Conservation (phyloP, 2,888 invertebrate species). For the Tipula helvola region DNA sequence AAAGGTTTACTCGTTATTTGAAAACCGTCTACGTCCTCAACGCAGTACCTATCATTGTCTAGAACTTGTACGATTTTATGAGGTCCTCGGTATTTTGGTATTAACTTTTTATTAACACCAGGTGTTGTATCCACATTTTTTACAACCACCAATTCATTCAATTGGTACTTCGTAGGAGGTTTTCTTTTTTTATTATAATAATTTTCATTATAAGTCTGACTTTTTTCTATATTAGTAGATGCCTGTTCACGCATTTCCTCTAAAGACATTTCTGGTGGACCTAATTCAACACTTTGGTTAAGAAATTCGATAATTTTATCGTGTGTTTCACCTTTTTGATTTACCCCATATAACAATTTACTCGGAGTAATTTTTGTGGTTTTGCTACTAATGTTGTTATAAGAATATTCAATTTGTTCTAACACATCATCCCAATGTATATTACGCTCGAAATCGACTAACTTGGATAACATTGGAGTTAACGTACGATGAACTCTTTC, state of each 20-base stretch:
- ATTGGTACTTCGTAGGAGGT: neutral
- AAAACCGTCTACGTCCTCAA: too few relatives aligned
- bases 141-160: neutral
- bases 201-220: neutral
- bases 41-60: too few relatives aligned
- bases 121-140: too few relatives aligned
- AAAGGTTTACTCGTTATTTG: too few relatives aligned
- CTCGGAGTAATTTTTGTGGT: constrained; percentile 20
- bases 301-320: constrained; percentile 17
- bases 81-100: too few relatives aligned
- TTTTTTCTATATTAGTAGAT: neutral
- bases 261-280: constrained; percentile 12
- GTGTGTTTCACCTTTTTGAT: constrained; percentile 19
- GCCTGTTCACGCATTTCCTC: constrained; percentile 11
- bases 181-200: neutral
- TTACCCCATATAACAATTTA: constrained; percentile 20
- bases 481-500: too few relatives aligned
- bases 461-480: too few relatives aligned
- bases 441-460: too few relatives aligned
- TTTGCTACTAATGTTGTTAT: constrained; percentile 17
- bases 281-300: too few relatives aligned
- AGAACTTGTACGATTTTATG: too few relatives aligned
- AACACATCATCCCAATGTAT: constrained; percentile 14
- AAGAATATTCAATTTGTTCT: constrained; percentile 8
- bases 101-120: too few relatives aligned